A percentile compares a stretch with the other conserved stretches of the same genome.
Conservation (phyloP, 2,888 invertebrate species). For the Ennomos quercinarius region DNA sequence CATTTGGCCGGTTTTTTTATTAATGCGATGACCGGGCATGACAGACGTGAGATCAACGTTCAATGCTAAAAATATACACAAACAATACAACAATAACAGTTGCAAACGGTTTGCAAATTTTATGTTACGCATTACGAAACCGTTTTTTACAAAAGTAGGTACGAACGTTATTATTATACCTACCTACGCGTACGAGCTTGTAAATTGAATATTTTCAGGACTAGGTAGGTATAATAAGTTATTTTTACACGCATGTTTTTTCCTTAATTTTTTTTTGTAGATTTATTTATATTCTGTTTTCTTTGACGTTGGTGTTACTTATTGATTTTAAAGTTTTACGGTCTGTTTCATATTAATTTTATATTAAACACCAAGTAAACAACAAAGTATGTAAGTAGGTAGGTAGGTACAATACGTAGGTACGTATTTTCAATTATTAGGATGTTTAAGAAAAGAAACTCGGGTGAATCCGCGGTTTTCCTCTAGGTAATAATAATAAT, state of each 20-base stretch:
- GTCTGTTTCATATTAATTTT: too few species aligned
- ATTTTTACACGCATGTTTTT: slow-evolving; percentile 16
- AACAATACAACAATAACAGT: slow-evolving; percentile 28
- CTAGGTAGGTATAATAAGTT: slow-evolving; percentile 1
- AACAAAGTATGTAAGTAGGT: too few species aligned
- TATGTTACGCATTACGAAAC: slow-evolving; percentile 19
- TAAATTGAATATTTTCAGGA: neutral
- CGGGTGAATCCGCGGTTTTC: too few species aligned
- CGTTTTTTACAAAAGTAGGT: slow-evolving; percentile 20
- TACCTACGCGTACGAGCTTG: neutral
- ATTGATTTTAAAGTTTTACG: too few species aligned
- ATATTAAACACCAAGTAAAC: too few species aligned
- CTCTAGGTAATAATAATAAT: too few species aligned
- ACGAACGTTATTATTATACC: neutral
- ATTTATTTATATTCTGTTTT: slow-evolving; percentile 1
- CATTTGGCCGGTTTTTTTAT: too few species aligned
- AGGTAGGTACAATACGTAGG: too few species aligned
- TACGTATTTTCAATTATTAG: too few species aligned
- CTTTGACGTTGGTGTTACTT: neutral
- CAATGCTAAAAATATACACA: slow-evolving; percentile 11
- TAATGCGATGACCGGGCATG: slow-evolving; percentile 10
- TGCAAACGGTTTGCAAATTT: slow-evolving; percentile 15
- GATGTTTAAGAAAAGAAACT: too few species aligned
- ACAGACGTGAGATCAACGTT: slow-evolving; percentile 15
- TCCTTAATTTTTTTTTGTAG: slow-evolving; percentile 1